Conservation (phyloP, 1,140 invertebrate species). For the Drosophila busckii region DNA sequence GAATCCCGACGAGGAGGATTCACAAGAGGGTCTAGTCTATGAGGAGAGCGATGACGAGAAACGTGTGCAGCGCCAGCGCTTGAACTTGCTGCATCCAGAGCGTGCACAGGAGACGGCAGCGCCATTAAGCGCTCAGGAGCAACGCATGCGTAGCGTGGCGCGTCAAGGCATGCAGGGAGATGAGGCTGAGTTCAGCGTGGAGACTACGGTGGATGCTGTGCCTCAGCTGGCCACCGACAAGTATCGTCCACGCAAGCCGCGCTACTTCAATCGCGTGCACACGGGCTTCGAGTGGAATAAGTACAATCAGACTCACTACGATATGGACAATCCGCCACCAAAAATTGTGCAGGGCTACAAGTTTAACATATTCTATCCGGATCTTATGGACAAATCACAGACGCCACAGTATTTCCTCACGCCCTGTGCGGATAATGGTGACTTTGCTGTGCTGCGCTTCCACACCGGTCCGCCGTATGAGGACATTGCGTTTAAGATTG, state of each 20-base stretch:
- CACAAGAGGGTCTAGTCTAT: conserved; percentile 84
- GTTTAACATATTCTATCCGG: conserved; percentile 99
- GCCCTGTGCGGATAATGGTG: conserved; percentile 93
- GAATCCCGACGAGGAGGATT: conserved; percentile 53
- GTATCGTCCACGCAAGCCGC: conserved; percentile 96
- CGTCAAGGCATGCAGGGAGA: conserved; percentile 93
- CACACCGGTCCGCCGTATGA: conserved; percentile 99
- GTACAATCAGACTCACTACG: conserved; percentile 99
- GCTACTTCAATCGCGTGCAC: conserved; percentile 98
- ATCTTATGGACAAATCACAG: conserved; percentile 96
- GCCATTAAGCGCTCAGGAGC: conserved; percentile 80
- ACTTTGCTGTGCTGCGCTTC: conserved; percentile 97
- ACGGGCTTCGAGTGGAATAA: conserved; percentile 99
- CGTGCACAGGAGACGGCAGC: conserved; percentile 28
- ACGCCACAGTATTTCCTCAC: conserved; percentile 97
- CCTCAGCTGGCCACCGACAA: conserved; percentile 98
- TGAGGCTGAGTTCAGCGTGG: conserved; percentile 95
- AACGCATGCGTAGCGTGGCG: conserved; percentile 87
- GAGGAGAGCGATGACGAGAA: conserved; percentile 53
- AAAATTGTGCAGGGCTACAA: conserved; percentile 99
- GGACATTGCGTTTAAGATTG: conserved; percentile 99
- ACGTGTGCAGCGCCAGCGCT: conserved; percentile 43
- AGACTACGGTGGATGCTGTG: conserved; percentile 90
- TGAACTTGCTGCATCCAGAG: conserved; percentile 46
- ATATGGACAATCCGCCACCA: conserved; percentile 99